Evolutionary conservation across 2,888 invertebrate species (phyloP).

Genomic region (Pandemis cinnamomeana): DNA sequence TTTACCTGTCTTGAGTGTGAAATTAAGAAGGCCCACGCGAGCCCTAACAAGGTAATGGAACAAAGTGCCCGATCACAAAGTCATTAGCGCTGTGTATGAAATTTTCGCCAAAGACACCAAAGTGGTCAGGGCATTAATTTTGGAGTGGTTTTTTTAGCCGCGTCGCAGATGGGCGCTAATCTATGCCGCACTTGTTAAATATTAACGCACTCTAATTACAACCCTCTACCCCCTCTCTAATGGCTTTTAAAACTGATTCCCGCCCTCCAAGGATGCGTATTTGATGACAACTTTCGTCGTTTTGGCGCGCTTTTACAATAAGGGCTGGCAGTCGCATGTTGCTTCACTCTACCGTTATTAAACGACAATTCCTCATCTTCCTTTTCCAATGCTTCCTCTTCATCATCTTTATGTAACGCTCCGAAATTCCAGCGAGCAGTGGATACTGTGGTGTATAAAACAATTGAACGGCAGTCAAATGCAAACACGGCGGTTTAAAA

Average conservation of each 20-base stretch:
- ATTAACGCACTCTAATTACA: slow-evolving; percentile 84
- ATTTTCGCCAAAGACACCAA: slow-evolving; percentile 37
- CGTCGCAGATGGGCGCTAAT: slow-evolving; percentile 81
- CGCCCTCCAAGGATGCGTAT: slow-evolving; percentile 81
- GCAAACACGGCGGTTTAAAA: slow-evolving; percentile 26
- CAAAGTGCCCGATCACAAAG: slow-evolving; percentile 56
- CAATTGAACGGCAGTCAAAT: slow-evolving; percentile 7
- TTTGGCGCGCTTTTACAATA: slow-evolving; percentile 58
- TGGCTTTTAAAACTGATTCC: slow-evolving; percentile 85
- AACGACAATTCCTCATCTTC: slow-evolving; percentile 26
- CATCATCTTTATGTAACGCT: not conserved
- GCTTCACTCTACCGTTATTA: slow-evolving; percentile 23
- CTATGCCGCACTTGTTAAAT: slow-evolving; percentile 83
- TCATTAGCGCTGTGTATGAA: slow-evolving; percentile 56
- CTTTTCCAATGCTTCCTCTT: slow-evolving; percentile 12
- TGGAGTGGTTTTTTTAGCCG: slow-evolving; percentile 80
- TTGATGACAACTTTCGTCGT: slow-evolving; percentile 81
- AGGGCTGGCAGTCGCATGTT: slow-evolving; percentile 49
- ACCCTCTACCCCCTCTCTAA: slow-evolving; percentile 71
- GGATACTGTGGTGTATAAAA: not conserved
- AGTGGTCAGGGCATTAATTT: slow-evolving; percentile 65
- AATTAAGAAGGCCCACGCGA: not conserved
- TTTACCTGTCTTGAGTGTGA: not conserved
- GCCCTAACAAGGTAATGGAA: slow-evolving; percentile 43
- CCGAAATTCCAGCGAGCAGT: not conserved